Evolutionary conservation across 2,888 invertebrate genomes (phyloP).

Genomic region (Danaus chrysippus): DNA sequence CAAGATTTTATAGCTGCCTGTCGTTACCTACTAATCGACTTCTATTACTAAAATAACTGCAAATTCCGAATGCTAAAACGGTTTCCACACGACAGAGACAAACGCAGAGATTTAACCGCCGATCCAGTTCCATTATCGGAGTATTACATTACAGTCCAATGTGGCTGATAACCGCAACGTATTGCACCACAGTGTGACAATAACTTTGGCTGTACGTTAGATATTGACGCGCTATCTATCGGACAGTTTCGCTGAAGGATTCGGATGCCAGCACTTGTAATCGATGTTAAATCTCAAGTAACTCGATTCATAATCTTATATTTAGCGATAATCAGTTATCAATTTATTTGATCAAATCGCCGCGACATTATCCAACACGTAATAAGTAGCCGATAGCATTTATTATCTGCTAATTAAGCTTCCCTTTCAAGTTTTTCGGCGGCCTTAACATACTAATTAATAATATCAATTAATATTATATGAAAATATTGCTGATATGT

Average conservation of each 20-base stretch:
- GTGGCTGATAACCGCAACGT: conserved; percentile 6
- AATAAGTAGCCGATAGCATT: conserved; percentile 30
- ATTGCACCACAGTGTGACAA: not conserved
- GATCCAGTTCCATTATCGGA: not conserved
- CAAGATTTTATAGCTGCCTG: conserved; percentile 66
- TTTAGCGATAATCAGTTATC: conserved; percentile 15
- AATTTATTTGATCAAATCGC: conserved; percentile 16
- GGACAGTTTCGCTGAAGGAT: conserved; percentile 15
- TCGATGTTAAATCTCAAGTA: conserved; percentile 22
- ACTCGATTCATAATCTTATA: conserved; percentile 19
- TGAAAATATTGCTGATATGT: conserved; percentile 11
- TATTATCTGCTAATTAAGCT: conserved; percentile 28
- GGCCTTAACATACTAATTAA: conserved; percentile 17
- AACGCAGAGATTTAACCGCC: conserved; percentile 4
- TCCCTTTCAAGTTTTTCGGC: conserved; percentile 28
- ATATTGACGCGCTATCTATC: conserved; percentile 5
- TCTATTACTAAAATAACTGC: conserved; percentile 72
- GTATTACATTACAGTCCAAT: conserved; percentile 3
- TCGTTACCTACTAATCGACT: conserved; percentile 74
- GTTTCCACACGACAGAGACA: conserved; percentile 13
- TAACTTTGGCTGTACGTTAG: not conserved
- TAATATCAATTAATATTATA: conserved; percentile 20
- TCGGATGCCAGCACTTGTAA: conserved; percentile 24
- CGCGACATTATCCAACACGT: conserved; percentile 22
- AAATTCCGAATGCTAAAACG: conserved; percentile 37